Evolutionary conservation across 2,113 vertebrate species (phyloP), one percentile per base, ranked within the genome.

Genomic region (Lophotis ruficrista): DNA sequence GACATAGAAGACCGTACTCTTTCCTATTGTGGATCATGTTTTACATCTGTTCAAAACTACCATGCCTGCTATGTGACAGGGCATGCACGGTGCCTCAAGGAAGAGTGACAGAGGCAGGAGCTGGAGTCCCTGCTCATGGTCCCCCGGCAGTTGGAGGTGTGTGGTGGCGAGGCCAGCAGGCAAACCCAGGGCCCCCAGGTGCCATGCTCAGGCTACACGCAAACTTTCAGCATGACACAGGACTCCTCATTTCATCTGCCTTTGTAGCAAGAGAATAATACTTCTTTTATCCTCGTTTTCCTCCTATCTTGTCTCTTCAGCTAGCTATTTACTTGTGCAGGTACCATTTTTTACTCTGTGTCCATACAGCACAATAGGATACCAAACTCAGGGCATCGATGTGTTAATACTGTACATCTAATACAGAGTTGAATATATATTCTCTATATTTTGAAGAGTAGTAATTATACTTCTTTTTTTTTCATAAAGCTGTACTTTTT

Each of bases 401-500:
- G 31, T 53, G 31, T 92, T 94, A 86, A 86, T 54, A 66, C 18
- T 62, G 43, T 66, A 54, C 48, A 65, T 57, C 27, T 61, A 91
- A 89, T 81, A 95, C 72, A 64, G 62, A 70, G 45, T 10, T 86
- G 58, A 94, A 93, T 61, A 83, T 15, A 37, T 62, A 77, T 41
- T 54, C 62, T 66, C n/a, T 30, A 19, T 68, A 75, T 57, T 83
- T 91, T 90, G 48, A 60, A 69, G 33, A 92, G 22, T 8, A 70
- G 20, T 69, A 94, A 83, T 83, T 89, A 43, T 38, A 78, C 9
- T 31, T 89, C 65, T 70, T 82, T 58, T 30, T 92, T 64, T 71
- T 79, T 60, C 71, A 86, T 75, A 81, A 84, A 92, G 43, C 14
- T 91, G 21, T 30, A 75, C 22, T 51, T 94, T 68, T 56, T 28